Percentiles rank a stretch among this genome's conserved stretches.
Conservation (phyloP, 2,888 invertebrate genomes). For the Chrysolina haemoptera region DNA sequence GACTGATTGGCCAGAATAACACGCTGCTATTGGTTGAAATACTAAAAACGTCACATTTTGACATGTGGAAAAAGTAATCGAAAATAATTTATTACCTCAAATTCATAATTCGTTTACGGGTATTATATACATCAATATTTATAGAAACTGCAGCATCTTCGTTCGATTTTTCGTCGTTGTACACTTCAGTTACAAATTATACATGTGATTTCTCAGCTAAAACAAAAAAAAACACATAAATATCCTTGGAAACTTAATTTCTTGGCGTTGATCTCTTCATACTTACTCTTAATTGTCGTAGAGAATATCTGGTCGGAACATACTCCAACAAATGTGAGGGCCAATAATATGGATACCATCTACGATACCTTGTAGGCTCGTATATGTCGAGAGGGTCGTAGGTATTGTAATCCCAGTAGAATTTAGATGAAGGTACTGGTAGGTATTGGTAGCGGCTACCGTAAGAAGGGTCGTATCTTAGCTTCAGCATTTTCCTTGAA, state of each 20-base stretch:
- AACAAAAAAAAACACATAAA: constrained; percentile 1
- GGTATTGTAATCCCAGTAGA: constrained; percentile 52
- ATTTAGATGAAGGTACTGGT: constrained; percentile 52
- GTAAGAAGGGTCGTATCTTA: constrained; percentile 54
- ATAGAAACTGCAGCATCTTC: too few relatives aligned
- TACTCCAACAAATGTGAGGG: constrained; percentile 52
- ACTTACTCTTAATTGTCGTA: constrained; percentile 50
- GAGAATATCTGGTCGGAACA: constrained; percentile 50
- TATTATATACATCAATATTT: background rate
- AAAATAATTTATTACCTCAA: background rate
- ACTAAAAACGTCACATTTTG: too few relatives aligned
- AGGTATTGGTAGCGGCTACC: constrained; percentile 53
- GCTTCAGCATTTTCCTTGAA: constrained; percentile 50
- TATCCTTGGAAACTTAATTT: background rate
- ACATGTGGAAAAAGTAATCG: background rate
- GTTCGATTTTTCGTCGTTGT: too few relatives aligned
- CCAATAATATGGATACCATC: constrained; percentile 57
- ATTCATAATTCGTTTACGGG: background rate
- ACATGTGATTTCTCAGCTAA: constrained; percentile 45
- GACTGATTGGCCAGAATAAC: too few relatives aligned
- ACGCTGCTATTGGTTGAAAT: too few relatives aligned
- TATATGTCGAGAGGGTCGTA: constrained; percentile 50
- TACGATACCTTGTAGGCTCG: constrained; percentile 49
- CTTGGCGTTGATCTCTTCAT: background rate
- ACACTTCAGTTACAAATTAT: constrained; percentile 30